Conservation (phyloP, 2,888 invertebrate species). For the Alsophila aescularia region DNA sequence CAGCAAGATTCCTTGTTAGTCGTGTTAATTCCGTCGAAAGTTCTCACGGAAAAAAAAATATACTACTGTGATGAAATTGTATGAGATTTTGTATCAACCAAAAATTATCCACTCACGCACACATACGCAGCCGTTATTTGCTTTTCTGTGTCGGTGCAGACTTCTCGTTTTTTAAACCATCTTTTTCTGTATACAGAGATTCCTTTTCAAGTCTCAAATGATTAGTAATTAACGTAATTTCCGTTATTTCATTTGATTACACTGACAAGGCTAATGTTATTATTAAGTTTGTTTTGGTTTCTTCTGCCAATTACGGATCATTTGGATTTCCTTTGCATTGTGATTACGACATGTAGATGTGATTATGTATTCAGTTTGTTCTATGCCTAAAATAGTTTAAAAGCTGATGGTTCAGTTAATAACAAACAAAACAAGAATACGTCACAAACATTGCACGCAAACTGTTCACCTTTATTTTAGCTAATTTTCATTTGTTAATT, state of each 20-base stretch:
- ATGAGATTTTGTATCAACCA: too few relatives aligned
- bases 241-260: slow-evolving; percentile 11
- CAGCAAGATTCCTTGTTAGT: too few relatives aligned
- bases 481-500: slow-evolving; percentile 2
- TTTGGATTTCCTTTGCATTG: slow-evolving; percentile 8
- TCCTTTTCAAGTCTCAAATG: slow-evolving; percentile 2
- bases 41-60: too few relatives aligned
- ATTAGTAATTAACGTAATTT: slow-evolving; percentile 6
- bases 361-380: too few relatives aligned
- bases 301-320: slow-evolving; percentile 9
- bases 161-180: background rate
- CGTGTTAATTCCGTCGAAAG: too few relatives aligned
- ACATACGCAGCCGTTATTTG: too few relatives aligned
- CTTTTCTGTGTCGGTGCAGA: too few relatives aligned
- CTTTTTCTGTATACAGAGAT: background rate
- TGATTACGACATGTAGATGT: background rate
- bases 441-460: background rate
- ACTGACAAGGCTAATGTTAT: slow-evolving; percentile 10
- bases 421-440: too few relatives aligned
- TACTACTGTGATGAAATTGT: too few relatives aligned
- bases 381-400: too few relatives aligned
- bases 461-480: slow-evolving; percentile 3
- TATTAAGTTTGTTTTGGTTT: slow-evolving; percentile 4
- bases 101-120: too few relatives aligned
- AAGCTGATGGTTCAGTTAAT: too few relatives aligned